These are phyloP conservation scores for Oasisia sp. DNA, from an alignment of 2,888 invertebrate species.

Conservation along the genomic window DNA sequence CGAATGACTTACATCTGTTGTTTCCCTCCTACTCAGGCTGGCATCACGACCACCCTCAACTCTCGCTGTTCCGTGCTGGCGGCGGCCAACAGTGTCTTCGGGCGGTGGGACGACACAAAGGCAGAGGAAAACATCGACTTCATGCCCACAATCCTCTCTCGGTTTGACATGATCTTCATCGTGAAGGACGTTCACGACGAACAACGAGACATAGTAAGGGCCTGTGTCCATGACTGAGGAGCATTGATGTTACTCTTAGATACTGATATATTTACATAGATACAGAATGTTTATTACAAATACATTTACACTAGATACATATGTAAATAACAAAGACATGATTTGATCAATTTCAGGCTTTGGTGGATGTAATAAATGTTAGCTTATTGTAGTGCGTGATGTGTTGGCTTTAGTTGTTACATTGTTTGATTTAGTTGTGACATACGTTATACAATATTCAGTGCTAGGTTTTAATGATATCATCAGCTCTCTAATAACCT, in stretches of 20 bases:
- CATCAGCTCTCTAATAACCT: too few species aligned
- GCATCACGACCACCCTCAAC: constrained; percentile 97
- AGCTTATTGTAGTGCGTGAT: background rate
- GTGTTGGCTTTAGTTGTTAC: background rate
- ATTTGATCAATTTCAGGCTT: background rate
- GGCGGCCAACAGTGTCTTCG: constrained; percentile 98
- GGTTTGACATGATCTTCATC: constrained; percentile 99
- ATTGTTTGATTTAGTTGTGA: too few species aligned
- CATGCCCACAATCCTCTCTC: constrained; percentile 99
- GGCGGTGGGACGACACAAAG: constrained; percentile 98
- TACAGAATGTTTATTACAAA: too few species aligned
- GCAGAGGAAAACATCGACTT: constrained; percentile 99
- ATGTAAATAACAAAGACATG: background rate
- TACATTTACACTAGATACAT: too few species aligned
- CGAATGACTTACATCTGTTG: background rate
- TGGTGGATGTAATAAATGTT: background rate
- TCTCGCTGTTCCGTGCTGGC: constrained; percentile 98
- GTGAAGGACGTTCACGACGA: constrained; percentile 97
- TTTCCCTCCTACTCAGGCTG: constrained; percentile 74
- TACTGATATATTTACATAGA: too few species aligned
- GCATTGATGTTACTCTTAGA: background rate
- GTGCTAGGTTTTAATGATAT: background rate
- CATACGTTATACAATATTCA: too few species aligned
- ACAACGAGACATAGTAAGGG: constrained; percentile 82
- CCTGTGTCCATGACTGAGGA: background rate